Evolutionary conservation across 2,797 vertebrate genomes (phyloP).

Genomic region (Syngnathus rostellatus): DNA sequence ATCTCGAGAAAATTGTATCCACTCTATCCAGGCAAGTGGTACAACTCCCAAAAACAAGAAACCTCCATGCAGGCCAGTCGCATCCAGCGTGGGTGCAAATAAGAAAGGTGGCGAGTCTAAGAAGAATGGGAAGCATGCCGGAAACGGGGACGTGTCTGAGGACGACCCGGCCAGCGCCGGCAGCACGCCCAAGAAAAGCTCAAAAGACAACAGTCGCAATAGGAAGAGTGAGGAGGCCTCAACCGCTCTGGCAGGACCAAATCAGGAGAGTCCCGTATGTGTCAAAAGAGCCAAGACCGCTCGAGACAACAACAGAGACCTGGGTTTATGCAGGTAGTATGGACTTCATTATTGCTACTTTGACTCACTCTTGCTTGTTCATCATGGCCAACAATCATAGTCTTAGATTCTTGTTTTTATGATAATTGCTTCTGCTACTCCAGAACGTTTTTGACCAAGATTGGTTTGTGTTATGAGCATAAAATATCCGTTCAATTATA

Average conservation of each 20-base stretch:
- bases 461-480: not conserved
- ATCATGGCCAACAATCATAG: not conserved
- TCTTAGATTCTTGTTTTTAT: not conserved
- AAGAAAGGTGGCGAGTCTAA: conserved; percentile 80
- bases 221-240: conserved; percentile 80
- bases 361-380: not conserved
- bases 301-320: conserved; percentile 86
- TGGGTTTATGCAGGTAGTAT: conserved; percentile 93
- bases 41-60: conserved; percentile 90
- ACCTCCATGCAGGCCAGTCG: conserved; percentile 72
- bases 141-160: conserved; percentile 77
- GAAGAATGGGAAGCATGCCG: conserved; percentile 78
- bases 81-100: conserved; percentile 49
- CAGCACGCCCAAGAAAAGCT: conserved; percentile 79
- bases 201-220: conserved; percentile 81
- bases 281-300: conserved; percentile 84
- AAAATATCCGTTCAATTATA: not conserved
- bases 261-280: conserved; percentile 77
- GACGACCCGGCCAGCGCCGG: conserved; percentile 78
- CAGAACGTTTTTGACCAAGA: not conserved
- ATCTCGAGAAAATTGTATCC: conserved; percentile 9
- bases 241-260: conserved; percentile 57
- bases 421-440: not conserved
- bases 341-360: not conserved
- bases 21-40: conserved; percentile 81